phyloP scores from a whole-genome alignment of 2,888 invertebrate genomes.

The Folsomia candida region DNA sequence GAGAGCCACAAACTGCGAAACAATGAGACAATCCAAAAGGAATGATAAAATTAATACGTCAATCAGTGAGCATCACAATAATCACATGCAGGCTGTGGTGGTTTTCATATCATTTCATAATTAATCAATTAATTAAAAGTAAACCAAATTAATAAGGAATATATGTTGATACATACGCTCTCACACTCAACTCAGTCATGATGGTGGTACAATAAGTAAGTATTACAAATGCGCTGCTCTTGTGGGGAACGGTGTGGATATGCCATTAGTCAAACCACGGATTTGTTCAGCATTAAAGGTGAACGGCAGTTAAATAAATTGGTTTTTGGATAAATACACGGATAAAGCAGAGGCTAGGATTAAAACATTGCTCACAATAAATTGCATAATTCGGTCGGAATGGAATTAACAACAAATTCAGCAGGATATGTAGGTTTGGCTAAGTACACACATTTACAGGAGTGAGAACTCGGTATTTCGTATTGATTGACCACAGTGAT shows the following conservation, averaged over 20 bases:
- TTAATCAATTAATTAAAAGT: background rate
- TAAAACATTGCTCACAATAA: no score
- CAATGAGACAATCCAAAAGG: constrained; percentile 43
- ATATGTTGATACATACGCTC: background rate
- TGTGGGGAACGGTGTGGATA: background rate
- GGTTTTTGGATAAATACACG: no score
- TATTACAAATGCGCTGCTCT: background rate
- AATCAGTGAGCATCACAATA: constrained; percentile 19
- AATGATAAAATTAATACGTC: constrained; percentile 10
- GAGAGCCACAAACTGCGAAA: constrained; percentile 48
- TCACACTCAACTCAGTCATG: background rate
- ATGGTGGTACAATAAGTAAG: background rate
- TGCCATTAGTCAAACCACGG: no score
- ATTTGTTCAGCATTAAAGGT: no score
- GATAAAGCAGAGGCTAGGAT: no score
- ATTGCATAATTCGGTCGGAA: no score
- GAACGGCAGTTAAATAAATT: no score
- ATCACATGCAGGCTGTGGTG: background rate
- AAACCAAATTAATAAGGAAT: background rate
- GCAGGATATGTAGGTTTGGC: background rate
- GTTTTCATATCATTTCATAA: background rate
- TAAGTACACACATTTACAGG: background rate
- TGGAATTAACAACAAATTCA: no score
- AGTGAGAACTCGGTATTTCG: background rate
- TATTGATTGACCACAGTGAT: background rate